A percentile compares a stretch with the other conserved stretches of the same genome.
phyloP scores from a whole-genome alignment of 2,113 vertebrate genomes.

The Dasypus novemcinctus region DNA sequence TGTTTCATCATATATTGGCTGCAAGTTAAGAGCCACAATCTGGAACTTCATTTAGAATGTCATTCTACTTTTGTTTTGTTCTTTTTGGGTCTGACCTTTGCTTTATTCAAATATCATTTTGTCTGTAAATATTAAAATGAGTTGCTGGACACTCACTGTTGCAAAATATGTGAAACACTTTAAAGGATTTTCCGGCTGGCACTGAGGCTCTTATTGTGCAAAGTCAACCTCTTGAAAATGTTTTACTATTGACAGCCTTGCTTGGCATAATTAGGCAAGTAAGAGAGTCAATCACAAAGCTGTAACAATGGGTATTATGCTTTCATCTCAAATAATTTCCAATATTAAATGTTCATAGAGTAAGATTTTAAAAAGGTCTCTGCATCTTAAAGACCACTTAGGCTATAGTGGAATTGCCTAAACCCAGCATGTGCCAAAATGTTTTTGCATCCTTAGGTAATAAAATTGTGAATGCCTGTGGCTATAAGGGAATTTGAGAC shows the following conservation, averaged over 20 bases:
- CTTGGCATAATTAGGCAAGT: constrained; percentile 81
- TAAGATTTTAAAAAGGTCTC: constrained; percentile 72
- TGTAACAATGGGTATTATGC: constrained; percentile 78
- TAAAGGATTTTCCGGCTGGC: constrained; percentile 70
- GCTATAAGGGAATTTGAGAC: constrained; percentile 65
- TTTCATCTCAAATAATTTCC: constrained; percentile 83
- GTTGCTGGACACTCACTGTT: constrained; percentile 66
- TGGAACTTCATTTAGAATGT: constrained; percentile 45
- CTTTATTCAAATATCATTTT: constrained; percentile 77
- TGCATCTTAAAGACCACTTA: constrained; percentile 75
- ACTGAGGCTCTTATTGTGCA: constrained; percentile 74
- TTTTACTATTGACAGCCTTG: constrained; percentile 77
- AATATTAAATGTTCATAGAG: constrained; percentile 79
- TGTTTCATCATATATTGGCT: background rate
- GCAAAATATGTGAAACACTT: constrained; percentile 74
- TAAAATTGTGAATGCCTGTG: constrained; percentile 69
- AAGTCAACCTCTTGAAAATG: constrained; percentile 82
- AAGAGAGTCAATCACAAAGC: constrained; percentile 74
- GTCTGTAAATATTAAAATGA: constrained; percentile 74
- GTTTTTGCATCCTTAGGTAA: constrained; percentile 67
- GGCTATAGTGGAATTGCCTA: constrained; percentile 73
- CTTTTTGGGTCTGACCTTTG: constrained; percentile 57
- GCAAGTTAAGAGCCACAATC: constrained; percentile 24
- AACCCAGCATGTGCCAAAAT: constrained; percentile 69
- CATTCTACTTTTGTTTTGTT: constrained; percentile 53